A percentile compares a stretch with the other conserved stretches of the same genome.
phyloP scores from a whole-genome alignment of 2,797 vertebrate species.

The Botia almorhae region DNA sequence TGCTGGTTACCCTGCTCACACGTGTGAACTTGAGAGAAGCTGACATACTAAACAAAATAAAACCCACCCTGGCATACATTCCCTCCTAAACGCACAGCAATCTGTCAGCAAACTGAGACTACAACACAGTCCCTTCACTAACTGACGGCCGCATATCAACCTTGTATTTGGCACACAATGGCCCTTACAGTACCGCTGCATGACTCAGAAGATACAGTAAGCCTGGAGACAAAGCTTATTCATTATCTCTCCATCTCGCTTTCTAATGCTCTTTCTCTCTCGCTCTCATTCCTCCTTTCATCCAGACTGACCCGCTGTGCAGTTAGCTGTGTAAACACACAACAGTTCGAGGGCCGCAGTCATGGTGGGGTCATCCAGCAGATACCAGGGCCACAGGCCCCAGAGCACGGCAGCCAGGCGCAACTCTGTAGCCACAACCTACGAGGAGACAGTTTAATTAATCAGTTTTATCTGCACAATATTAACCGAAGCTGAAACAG shows the following conservation, averaged over 20 bases:
- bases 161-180: slow-evolving; percentile 66
- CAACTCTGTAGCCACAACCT: slow-evolving; percentile 84
- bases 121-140: slow-evolving; percentile 36
- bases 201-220: slow-evolving; percentile 64
- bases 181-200: slow-evolving; percentile 58
- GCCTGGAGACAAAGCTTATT: slow-evolving; percentile 13
- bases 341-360: slow-evolving; percentile 87
- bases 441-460: slow-evolving; percentile 16
- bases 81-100: neutral
- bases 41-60: no score
- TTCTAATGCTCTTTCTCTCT: slow-evolving; percentile 6
- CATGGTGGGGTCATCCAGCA: slow-evolving; percentile 87
- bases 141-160: neutral
- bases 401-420: slow-evolving; percentile 80
- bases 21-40: no score
- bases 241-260: neutral
- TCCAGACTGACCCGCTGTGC: slow-evolving; percentile 77
- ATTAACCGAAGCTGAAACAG: neutral
- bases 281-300: neutral
- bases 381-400: slow-evolving; percentile 91
- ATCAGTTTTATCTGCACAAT: neutral
- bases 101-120: slow-evolving; percentile 3
- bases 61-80: neutral
- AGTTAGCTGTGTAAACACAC: slow-evolving; percentile 91
- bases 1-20: no score